A percentile compares a stretch with the other conserved stretches of the same genome.
phyloP scores from a whole-genome alignment of 2,888 invertebrate species.

The Amorpha juglandis region DNA sequence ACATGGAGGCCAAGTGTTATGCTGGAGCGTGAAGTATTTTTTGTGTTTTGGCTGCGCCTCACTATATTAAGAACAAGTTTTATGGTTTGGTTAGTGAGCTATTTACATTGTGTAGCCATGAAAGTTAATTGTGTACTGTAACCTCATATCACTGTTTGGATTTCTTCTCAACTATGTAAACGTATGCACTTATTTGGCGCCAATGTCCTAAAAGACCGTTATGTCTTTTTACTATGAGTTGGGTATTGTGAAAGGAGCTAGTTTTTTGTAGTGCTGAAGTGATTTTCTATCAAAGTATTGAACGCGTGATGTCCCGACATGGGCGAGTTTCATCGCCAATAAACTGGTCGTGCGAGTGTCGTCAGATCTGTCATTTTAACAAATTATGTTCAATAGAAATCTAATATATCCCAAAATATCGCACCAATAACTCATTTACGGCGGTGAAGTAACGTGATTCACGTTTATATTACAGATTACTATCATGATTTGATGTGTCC shows the following conservation, averaged over 20 bases:
- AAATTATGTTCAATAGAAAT: slow-evolving; percentile 61
- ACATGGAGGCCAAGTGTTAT: slow-evolving; percentile 80
- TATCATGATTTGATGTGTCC: slow-evolving; percentile 46
- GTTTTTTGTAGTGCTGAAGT: slow-evolving; percentile 38
- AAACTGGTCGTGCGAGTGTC: slow-evolving; percentile 80
- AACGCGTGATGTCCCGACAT: slow-evolving; percentile 37
- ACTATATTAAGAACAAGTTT: slow-evolving; percentile 42
- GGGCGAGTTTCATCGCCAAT: slow-evolving; percentile 58
- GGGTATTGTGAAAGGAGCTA: slow-evolving; percentile 36
- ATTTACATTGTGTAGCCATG: slow-evolving; percentile 33
- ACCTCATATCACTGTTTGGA: slow-evolving; percentile 37
- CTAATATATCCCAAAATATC: slow-evolving; percentile 46
- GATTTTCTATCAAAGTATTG: slow-evolving; percentile 40
- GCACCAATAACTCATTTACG: slow-evolving; percentile 34
- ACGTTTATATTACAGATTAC: slow-evolving; percentile 57
- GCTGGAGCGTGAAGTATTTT: slow-evolving; percentile 60
- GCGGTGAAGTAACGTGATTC: slow-evolving; percentile 31
- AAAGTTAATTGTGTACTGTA: slow-evolving; percentile 31
- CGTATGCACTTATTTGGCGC: slow-evolving; percentile 84
- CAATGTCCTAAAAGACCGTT: slow-evolving; percentile 81
- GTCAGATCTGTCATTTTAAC: slow-evolving; percentile 79
- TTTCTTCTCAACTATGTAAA: slow-evolving; percentile 59
- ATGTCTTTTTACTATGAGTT: slow-evolving; percentile 48
- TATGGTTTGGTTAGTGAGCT: slow-evolving; percentile 56
- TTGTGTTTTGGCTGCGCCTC: slow-evolving; percentile 43